phyloP scores from a whole-genome alignment of 2,888 invertebrate species.

The Phymatocera aterrima region DNA sequence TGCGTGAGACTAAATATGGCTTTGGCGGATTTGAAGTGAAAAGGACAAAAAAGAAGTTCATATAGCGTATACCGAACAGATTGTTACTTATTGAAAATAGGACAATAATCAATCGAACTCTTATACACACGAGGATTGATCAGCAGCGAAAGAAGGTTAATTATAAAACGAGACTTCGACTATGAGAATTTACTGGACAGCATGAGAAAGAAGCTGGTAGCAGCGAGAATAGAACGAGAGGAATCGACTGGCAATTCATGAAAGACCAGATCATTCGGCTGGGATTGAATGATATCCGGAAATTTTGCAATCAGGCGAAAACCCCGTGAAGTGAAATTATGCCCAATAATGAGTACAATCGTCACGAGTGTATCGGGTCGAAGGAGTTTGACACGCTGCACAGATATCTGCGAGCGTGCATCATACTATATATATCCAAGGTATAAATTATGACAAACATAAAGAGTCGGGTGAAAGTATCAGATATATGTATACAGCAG shows the following conservation, averaged over 20 bases:
- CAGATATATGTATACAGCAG: neutral
- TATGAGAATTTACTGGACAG: constrained; percentile 7
- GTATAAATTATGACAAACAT: neutral
- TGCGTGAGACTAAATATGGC: constrained; percentile 17
- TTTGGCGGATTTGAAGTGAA: neutral
- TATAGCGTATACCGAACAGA: neutral
- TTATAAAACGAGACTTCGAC: constrained; percentile 28
- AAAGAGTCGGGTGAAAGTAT: constrained; percentile 8
- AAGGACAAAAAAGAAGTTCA: neutral
- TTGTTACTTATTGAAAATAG: constrained; percentile 5
- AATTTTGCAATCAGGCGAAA: no score
- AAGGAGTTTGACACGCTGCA: neutral
- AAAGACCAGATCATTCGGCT: no score
- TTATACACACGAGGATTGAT: neutral
- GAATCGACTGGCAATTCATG: neutral
- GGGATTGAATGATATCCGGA: no score
- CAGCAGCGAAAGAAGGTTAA: constrained; percentile 24
- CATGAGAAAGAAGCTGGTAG: neutral
- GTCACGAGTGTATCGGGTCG: no score
- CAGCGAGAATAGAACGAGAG: neutral
- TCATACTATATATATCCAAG: neutral
- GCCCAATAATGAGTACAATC: no score
- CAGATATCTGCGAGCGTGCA: neutral
- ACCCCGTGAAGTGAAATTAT: no score
- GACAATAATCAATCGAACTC: constrained; percentile 30